Evolutionary conservation across 2,113 vertebrate species (phyloP).

Genomic region (Bufo gargarizans): DNA sequence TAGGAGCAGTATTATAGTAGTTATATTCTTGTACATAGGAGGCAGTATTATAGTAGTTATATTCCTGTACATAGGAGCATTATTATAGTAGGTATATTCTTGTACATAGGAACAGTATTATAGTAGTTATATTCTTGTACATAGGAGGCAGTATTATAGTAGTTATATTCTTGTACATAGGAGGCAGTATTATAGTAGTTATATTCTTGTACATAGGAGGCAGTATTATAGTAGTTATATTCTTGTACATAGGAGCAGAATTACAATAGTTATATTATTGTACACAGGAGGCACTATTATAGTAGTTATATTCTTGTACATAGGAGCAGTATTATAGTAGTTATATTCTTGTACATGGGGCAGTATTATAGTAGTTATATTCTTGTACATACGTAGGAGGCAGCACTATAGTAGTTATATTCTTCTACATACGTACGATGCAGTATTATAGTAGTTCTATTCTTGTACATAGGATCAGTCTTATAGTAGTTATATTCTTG

Average conservation of each 20-base stretch:
- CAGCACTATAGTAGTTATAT: constrained; percentile 1
- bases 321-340: not conserved
- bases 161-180: constrained; percentile 15
- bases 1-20: constrained; percentile 2
- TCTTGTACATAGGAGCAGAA: not conserved
- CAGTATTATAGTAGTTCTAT: constrained; percentile 7
- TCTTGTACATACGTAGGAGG: not conserved
- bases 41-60: not conserved
- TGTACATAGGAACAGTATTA: too few species aligned
- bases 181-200: not conserved
- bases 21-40: not conserved
- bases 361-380: constrained; percentile 7
- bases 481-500: constrained; percentile 6
- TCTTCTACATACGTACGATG: not conserved
- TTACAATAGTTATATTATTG: not conserved
- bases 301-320: not conserved
- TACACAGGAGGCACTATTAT: not conserved
- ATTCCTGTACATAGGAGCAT: too few species aligned
- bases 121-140: not conserved
- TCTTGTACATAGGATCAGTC: not conserved
- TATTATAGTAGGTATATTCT: too few species aligned
- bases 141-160: not conserved
- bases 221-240: constrained; percentile 6
- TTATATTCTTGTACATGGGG: not conserved
- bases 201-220: constrained; percentile 5